Conservation (phyloP, 2,888 invertebrate genomes). For the Lasioglossum zephyrum region DNA sequence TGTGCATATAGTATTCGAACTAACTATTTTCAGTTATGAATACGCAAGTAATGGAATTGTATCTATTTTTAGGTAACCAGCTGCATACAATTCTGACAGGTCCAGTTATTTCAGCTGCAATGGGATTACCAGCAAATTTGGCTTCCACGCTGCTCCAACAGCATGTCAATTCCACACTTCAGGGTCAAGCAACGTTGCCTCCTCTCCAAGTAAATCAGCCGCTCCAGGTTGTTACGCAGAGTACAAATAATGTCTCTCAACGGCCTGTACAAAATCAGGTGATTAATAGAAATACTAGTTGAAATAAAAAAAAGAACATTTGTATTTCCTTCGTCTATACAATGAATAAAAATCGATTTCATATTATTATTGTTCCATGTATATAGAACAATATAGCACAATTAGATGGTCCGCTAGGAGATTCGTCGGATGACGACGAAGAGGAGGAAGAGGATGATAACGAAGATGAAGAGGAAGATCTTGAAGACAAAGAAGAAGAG, state of each 20-base stretch:
- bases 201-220: conserved; percentile 80
- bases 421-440: conserved; percentile 91
- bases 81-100: conserved; percentile 91
- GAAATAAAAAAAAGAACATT: not conserved
- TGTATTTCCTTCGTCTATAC: not conserved
- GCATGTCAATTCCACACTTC: conserved; percentile 93
- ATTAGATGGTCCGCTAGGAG: conserved; percentile 88
- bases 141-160: conserved; percentile 94
- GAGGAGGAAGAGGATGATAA: conserved; percentile 89
- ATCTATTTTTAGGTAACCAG: conserved; percentile 84
- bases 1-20: not conserved
- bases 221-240: conserved; percentile 77
- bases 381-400: conserved; percentile 82
- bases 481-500: conserved; percentile 84
- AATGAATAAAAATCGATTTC: not conserved
- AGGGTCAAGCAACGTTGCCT: conserved; percentile 85
- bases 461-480: conserved; percentile 85
- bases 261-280: conserved; percentile 78
- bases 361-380: conserved; percentile 13
- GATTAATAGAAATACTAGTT: conserved; percentile 27
- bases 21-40: not conserved
- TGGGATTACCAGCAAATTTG: conserved; percentile 92
- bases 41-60: not conserved
- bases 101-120: conserved; percentile 95
- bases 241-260: conserved; percentile 75